Base-by-base conservation (phyloP, 2,888 invertebrate genomes). In the Hirtodrosophila trivittata region DNA sequence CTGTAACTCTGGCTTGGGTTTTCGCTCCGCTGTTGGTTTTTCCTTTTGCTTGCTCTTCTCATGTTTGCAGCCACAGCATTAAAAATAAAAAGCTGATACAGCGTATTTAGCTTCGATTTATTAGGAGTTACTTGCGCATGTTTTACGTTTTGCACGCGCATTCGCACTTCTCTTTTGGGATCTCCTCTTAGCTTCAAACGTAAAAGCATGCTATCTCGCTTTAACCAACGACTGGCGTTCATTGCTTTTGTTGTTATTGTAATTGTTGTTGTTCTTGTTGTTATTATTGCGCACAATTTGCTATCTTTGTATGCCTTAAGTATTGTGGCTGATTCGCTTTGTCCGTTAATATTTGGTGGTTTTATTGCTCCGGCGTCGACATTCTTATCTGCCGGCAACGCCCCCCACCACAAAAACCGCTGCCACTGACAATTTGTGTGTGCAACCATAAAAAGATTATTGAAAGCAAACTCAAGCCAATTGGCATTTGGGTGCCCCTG, bases 61-160 rank as follows among this genome's bases (percentile, higher is more conserved):
- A 38, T 56, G 59, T 67, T n/a, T 49, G 49, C 68, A 74, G 46
- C 33, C 55, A 47, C 21, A 77, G 55, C 43, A 47, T 41, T 13
- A 21, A 65, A 63, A 51, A 59, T 41, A 16, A 58, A 56, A 14
- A 65, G 38, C 43, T 45, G 32, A 25, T 30, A 52, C 26, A 42
- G 25, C 50, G 43, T 32, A 55, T 52, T 73, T 56, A 35, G 59
- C 65, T 39, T 64, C 45, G 69, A 74, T 68, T 75, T 74, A 69
- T 74, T 71, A 57, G 57, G 49, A 80, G 74, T 73, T 69, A 66
- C 41, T 38, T 42, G 68, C 66, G 73, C 77, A 78, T 77, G 64
- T 69, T 13, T 78, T 81, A 52, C 49, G 37, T 59, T 75, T 78
- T 68, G 68, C 83, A 76, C 80, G 73, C 77, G 73, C 83, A 72